Evolutionary conservation across 2,113 vertebrate species (phyloP).

Genomic region (Tylochromis polylepis): DNA sequence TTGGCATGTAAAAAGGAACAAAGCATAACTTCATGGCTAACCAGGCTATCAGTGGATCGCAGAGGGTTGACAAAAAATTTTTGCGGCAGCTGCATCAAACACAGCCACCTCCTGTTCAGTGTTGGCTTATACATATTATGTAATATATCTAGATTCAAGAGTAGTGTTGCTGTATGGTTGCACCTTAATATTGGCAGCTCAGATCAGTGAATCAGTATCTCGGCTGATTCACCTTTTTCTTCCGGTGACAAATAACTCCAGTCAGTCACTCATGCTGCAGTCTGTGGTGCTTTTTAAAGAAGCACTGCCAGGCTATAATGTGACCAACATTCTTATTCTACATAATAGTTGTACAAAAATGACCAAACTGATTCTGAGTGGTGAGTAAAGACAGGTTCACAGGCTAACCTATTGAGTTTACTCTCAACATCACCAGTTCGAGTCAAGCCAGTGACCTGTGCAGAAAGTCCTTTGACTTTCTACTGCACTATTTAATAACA

Average conservation of each 20-base stretch:
- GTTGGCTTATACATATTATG: background rate
- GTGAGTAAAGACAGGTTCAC: background rate
- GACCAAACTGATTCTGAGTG: background rate
- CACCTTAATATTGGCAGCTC: background rate
- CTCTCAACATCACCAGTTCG: background rate
- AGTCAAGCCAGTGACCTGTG: background rate
- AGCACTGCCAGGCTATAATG: background rate
- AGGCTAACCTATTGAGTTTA: background rate
- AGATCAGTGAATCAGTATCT: background rate
- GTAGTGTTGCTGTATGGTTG: background rate
- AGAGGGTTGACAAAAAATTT: accelerated
- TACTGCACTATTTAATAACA: background rate
- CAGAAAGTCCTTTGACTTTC: background rate
- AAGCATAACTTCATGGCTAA: background rate
- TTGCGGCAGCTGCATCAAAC: background rate
- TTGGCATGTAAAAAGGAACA: background rate
- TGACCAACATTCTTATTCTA: background rate
- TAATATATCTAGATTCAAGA: background rate
- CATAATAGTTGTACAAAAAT: background rate
- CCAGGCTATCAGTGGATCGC: background rate
- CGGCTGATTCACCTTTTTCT: background rate
- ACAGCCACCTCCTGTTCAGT: background rate
- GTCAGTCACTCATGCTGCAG: background rate
- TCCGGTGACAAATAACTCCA: background rate
- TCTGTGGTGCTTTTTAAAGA: background rate